Conservation (phyloP, 1,140 invertebrate genomes). For the Drosophila subpulchrella region DNA sequence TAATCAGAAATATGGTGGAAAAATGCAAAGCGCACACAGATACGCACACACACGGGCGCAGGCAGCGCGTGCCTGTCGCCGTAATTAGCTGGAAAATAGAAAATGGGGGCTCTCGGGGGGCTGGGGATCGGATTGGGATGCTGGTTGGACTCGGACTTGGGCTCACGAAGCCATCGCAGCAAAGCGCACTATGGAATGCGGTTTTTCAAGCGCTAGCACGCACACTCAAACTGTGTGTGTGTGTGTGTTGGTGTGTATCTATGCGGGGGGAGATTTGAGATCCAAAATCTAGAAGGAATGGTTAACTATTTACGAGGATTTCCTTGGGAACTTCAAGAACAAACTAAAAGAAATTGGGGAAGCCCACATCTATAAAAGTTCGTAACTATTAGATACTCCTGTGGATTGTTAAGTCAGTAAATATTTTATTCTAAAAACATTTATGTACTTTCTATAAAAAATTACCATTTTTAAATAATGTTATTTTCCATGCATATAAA, state of each 20-base stretch:
- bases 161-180: constrained; percentile 18
- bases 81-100: constrained; percentile 60
- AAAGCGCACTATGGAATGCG: constrained; percentile 78
- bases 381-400: no score
- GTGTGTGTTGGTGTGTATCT: constrained; percentile 2
- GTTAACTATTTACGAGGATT: not conserved
- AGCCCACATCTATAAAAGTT: no score
- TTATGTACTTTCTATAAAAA: no score
- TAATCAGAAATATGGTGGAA: constrained; percentile 72
- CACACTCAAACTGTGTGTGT: constrained; percentile 32
- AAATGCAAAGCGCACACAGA: constrained; percentile 64
- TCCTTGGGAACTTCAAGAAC: not conserved
- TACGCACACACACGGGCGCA: constrained; percentile 10
- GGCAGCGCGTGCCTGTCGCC: constrained; percentile 73
- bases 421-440: no score
- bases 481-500: no score
- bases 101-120: not conserved
- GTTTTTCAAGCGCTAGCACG: constrained; percentile 70
- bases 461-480: no score
- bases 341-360: not conserved
- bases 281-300: constrained; percentile 13
- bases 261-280: constrained; percentile 13
- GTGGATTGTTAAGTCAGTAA: no score
- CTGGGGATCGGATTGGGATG: constrained; percentile 48
- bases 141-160: constrained; percentile 45